Evolutionary conservation across 92 coral and sea anemone species (phyloP), one percentile per base, ranked within the genome.

Genomic region (Epizoanthus ramosus): DNA sequence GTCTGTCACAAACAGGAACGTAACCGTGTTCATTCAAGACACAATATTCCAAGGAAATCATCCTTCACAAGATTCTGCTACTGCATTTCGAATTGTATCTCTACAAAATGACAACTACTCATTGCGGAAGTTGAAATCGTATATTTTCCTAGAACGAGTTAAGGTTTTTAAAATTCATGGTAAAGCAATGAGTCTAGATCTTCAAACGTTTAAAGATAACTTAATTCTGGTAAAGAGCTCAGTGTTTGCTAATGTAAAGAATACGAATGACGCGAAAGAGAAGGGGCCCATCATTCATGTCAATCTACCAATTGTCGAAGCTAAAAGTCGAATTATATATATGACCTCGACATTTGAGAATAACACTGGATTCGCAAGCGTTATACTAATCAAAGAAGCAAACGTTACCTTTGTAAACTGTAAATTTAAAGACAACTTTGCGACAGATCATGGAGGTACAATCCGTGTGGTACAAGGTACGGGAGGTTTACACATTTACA

Each of bases 401-500:
- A 31, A n/a, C 57, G 25, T 80, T 14, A 59, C 13, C 4, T 15
- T 89, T 14, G 16, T 21, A 39, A 80, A 85, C 59, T 89, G 89
- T 68, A 52, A 65, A 3, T 79, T 89, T 24, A 18, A 64, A 9
- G 53, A 89, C 66, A 89, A 89, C 67, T 85, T 85, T 68, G 89
- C 80, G 4, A 15, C 5, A 6, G 35, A 45, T 58, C 73, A 65
- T 43, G 83, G 89, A 5, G 74, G 86, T 23, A 86, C 86, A 47
- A 14, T 89, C 7, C 45, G 24, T 28, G 47, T 84, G 3, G 75
- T n/a, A 28, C 47, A 19, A 8, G 89, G 83, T 8, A 63, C 87
- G 4, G 81, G 69, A 3, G 52, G 77, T 3, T 57, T 61, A 13
- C 47, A 80, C 12, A 66, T 69, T 15, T 73, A 24, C 33, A 57